Conservation (phyloP, 1,140 invertebrate genomes). For the Eurytemora carolleeae region DNA sequence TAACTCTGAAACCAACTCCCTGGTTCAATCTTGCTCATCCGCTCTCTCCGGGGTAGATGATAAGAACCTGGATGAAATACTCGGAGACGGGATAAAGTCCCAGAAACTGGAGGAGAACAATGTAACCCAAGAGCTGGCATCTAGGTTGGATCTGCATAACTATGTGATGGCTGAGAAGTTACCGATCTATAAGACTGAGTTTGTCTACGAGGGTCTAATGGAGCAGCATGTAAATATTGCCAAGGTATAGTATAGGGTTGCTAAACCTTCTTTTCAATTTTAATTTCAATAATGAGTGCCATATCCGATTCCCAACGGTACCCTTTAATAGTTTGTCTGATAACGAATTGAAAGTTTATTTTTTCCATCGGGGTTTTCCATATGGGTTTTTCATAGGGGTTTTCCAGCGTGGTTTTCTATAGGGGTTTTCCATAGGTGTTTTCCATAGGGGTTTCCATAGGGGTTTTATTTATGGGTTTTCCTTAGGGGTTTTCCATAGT, state of each 20-base stretch:
- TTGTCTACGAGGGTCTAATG: conserved; percentile 19
- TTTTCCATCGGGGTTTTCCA: too few species aligned
- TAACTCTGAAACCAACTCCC: conserved; percentile 8
- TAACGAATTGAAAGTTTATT: too few species aligned
- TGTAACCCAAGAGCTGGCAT: conserved; percentile 10
- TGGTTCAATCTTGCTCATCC: conserved; percentile 10
- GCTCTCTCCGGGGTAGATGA: conserved; percentile 8
- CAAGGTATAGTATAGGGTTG: neutral
- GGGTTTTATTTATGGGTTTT: too few species aligned
- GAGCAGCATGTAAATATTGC: neutral
- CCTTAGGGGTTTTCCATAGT: too few species aligned
- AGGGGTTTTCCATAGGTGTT: too few species aligned
- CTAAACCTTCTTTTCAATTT: too few species aligned
- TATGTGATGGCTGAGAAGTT: neutral
- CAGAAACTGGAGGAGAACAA: conserved; percentile 2
- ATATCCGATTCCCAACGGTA: too few species aligned
- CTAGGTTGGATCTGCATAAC: neutral
- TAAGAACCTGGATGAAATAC: conserved; percentile 5
- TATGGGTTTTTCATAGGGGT: too few species aligned
- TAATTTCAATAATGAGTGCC: too few species aligned
- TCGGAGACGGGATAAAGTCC: conserved; percentile 4
- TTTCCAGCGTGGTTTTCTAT: too few species aligned
- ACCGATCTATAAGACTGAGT: neutral
- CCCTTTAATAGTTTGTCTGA: too few species aligned
- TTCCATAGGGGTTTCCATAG: too few species aligned